Evolutionary conservation across 2,888 invertebrate genomes (phyloP).

Genomic region (Cremastinae sp.): DNA sequence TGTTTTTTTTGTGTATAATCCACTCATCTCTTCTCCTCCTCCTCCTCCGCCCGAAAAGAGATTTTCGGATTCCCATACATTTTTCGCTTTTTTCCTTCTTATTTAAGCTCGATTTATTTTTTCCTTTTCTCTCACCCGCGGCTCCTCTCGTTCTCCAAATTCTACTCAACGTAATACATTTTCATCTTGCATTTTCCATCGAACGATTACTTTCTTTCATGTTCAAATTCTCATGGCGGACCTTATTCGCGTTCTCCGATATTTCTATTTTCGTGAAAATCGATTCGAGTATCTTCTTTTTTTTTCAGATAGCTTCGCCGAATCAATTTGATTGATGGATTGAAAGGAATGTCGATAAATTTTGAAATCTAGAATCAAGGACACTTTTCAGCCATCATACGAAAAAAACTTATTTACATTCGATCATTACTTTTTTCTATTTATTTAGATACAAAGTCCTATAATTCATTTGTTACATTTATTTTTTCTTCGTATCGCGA

Average conservation of each 20-base stretch:
- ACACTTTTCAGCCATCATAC: too few relatives aligned
- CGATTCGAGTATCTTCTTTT: too few relatives aligned
- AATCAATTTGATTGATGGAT: too few relatives aligned
- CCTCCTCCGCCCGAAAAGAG: conserved; percentile 23
- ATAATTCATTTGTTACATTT: too few relatives aligned
- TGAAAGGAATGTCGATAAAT: too few relatives aligned
- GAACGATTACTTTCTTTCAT: conserved; percentile 17
- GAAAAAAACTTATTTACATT: not conserved
- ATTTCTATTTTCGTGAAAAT: too few relatives aligned
- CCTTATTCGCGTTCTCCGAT: not conserved
- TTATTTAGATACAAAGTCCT: too few relatives aligned
- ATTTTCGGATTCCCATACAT: conserved; percentile 31
- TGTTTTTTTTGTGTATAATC: conserved; percentile 11
- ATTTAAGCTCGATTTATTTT: conserved; percentile 24
- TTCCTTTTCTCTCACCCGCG: not conserved
- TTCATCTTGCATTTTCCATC: conserved; percentile 10
- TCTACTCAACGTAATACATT: conserved; percentile 10
- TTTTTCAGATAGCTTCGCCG: too few relatives aligned
- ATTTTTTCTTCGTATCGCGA: not conserved
- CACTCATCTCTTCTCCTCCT: conserved; percentile 12
- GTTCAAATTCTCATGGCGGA: not conserved
- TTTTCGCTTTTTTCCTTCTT: conserved; percentile 18
- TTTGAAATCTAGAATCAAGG: too few relatives aligned
- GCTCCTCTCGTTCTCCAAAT: not conserved
- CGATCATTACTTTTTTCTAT: too few relatives aligned